A percentile compares a stretch with the other conserved stretches of the same genome.
Conservation (phyloP, 2,888 invertebrate genomes). For the Euphydryas editha region DNA sequence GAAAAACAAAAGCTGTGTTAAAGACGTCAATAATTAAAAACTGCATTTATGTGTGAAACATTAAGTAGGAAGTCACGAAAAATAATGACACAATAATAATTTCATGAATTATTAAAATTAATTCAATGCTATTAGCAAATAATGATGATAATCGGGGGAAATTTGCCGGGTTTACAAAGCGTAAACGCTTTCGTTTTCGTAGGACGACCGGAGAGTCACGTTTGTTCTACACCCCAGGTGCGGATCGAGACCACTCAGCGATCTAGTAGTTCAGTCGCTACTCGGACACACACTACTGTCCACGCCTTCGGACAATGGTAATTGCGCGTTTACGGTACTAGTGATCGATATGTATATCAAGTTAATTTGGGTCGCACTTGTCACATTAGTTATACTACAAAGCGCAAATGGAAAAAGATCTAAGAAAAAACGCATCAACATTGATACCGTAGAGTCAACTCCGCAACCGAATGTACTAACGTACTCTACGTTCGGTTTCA, state of each 20-base stretch:
- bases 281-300: conserved; percentile 63
- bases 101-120: conserved; percentile 64
- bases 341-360: conserved; percentile 68
- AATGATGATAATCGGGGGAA: conserved; percentile 71
- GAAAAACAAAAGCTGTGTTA: neutral
- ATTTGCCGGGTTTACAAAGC: conserved; percentile 69
- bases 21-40: conserved; percentile 7
- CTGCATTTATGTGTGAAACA: conserved; percentile 10
- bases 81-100: conserved; percentile 40
- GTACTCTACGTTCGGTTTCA: conserved; percentile 76
- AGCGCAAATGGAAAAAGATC: conserved; percentile 60
- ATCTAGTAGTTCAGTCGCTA: conserved; percentile 59
- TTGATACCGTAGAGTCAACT: conserved; percentile 59
- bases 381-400: conserved; percentile 55
- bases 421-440: conserved; percentile 62
- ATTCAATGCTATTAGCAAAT: conserved; percentile 65
- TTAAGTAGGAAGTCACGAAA: conserved; percentile 51
- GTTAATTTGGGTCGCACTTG: conserved; percentile 56
- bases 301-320: conserved; percentile 72
- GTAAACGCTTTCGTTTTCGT: conserved; percentile 81
- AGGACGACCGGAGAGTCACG: conserved; percentile 59
- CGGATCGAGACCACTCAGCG: conserved; percentile 38
- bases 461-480: conserved; percentile 74
- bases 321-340: conserved; percentile 54
- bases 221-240: conserved; percentile 49